Percentiles rank a stretch among this genome's conserved stretches.
Conservation (phyloP, 1,140 invertebrate genomes). For the Pachypsylla venusta region DNA sequence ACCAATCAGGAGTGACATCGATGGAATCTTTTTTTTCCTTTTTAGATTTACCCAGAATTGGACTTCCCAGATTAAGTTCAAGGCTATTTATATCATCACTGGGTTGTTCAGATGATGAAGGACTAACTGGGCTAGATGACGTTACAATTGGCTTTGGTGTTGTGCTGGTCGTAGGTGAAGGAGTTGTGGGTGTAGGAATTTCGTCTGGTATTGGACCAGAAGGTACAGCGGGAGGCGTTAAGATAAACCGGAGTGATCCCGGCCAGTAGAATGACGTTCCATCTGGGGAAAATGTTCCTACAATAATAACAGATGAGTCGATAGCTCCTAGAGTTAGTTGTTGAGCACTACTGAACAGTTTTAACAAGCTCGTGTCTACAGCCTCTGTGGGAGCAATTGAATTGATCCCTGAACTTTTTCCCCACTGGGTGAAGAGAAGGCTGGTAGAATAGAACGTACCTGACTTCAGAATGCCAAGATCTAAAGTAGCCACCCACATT, state of each 20-base stretch:
- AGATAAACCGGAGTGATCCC: background rate
- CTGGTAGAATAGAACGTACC: background rate
- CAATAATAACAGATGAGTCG: background rate
- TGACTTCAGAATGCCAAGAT: background rate
- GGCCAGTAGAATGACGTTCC: background rate
- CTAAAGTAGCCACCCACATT: constrained; percentile 1
- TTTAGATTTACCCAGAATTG: no score
- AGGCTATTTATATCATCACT: background rate
- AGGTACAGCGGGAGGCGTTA: background rate
- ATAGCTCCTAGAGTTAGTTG: background rate
- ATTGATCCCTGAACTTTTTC: background rate
- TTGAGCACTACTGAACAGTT: constrained; percentile 1
- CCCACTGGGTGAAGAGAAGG: background rate
- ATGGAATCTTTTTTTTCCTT: background rate
- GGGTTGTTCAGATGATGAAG: background rate
- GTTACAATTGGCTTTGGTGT: background rate
- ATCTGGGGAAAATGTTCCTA: background rate
- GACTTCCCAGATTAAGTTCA: background rate
- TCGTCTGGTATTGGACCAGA: background rate
- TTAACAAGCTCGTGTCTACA: background rate
- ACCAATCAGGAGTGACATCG: background rate
- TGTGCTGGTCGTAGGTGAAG: background rate
- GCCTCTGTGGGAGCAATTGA: background rate
- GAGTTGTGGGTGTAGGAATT: background rate
- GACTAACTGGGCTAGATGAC: background rate